A percentile compares a stretch with the other conserved stretches of the same genome.
Evolutionary conservation across 2,113 vertebrate species (phyloP).

Genomic region (Halichoerus grypus): DNA sequence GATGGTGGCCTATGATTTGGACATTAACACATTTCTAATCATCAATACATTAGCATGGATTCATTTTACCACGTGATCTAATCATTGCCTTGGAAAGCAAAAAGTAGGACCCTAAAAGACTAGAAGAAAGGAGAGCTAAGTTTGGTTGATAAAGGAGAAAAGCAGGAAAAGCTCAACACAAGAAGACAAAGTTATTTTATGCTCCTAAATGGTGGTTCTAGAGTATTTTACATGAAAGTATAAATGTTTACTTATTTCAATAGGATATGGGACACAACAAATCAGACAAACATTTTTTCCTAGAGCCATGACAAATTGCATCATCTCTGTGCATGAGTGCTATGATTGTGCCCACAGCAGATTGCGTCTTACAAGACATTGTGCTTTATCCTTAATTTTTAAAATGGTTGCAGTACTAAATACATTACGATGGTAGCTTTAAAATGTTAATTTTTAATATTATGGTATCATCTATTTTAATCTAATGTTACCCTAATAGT

Average conservation of each 20-base stretch:
- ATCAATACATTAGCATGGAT: not conserved
- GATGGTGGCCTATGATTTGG: not conserved
- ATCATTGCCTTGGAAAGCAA: not conserved
- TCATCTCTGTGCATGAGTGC: not conserved
- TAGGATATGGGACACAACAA: not conserved
- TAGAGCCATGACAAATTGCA: not conserved
- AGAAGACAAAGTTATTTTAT: not conserved
- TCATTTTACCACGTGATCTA: not conserved
- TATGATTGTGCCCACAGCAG: not conserved
- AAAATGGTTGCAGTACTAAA: not conserved
- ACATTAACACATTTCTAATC: not conserved
- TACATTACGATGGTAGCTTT: not conserved
- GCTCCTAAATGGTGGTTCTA: not conserved
- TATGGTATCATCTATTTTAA: constrained; percentile 30
- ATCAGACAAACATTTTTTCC: not conserved
- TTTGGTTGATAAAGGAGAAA: not conserved
- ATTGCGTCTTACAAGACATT: not conserved
- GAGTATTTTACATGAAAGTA: not conserved
- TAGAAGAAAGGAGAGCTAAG: not conserved
- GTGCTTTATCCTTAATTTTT: not conserved
- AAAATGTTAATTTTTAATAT: constrained; percentile 25
- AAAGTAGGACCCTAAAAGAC: not conserved
- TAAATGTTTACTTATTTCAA: not conserved
- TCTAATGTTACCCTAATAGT: not conserved
- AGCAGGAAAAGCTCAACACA: not conserved